Evolutionary conservation across 1,140 invertebrate species (phyloP).

Genomic region (Drosophila sp.): DNA sequence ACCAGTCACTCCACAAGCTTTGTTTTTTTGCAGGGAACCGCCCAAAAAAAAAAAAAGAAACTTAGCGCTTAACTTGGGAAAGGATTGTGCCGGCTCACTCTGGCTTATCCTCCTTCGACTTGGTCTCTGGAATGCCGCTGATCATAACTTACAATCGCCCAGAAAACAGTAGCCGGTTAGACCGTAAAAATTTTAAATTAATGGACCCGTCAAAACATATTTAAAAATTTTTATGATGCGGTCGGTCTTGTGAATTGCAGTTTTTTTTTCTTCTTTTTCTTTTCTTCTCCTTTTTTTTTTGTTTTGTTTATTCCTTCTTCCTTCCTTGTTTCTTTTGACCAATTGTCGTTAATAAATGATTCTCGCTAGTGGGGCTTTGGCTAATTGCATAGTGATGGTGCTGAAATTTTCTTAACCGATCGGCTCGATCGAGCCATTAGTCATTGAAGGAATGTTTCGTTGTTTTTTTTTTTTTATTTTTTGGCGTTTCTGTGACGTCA

Average conservation of each 20-base stretch:
- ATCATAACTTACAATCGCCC: slow-evolving; percentile 77
- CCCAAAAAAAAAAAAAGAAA: slow-evolving; percentile 35
- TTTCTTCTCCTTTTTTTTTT: neutral
- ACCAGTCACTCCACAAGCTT: neutral
- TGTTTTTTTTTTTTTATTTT: slow-evolving; percentile 6
- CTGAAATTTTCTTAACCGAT: slow-evolving; percentile 45
- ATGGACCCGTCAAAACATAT: slow-evolving; percentile 81
- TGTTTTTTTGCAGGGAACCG: slow-evolving; percentile 20
- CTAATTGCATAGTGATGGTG: slow-evolving; percentile 50
- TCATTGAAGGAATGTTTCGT: slow-evolving; percentile 23
- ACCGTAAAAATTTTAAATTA: slow-evolving; percentile 80
- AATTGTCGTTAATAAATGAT: slow-evolving; percentile 49
- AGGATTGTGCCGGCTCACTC: slow-evolving; percentile 13
- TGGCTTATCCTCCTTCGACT: neutral
- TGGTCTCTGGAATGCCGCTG: slow-evolving; percentile 21
- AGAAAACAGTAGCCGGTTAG: slow-evolving; percentile 77
- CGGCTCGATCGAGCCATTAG: slow-evolving; percentile 32
- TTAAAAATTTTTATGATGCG: slow-evolving; percentile 74
- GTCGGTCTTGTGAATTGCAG: slow-evolving; percentile 23
- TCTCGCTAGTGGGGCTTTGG: slow-evolving; percentile 41
- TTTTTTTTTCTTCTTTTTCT: neutral
- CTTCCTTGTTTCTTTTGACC: slow-evolving; percentile 4
- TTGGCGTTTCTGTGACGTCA: slow-evolving; percentile 63
- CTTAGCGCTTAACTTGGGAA: slow-evolving; percentile 37
- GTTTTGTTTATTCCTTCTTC: neutral